Percentiles rank a stretch among this genome's conserved stretches.
phyloP scores from a whole-genome alignment of 2,888 invertebrate species.

The Drosophila anomelani region DNA sequence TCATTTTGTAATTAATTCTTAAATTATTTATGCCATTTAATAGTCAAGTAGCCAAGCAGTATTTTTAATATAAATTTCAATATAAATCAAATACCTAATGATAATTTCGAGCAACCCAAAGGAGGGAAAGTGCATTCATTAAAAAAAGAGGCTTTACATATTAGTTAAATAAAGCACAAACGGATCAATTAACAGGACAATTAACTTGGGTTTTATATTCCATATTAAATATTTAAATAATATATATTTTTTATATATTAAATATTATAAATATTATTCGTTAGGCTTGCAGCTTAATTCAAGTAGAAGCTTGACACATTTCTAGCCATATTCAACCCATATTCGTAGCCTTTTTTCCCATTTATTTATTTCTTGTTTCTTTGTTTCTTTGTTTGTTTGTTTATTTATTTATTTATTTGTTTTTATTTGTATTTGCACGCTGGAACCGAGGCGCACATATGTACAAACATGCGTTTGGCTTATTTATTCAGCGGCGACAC shows the following conservation, averaged over 20 bases:
- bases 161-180: not conserved
- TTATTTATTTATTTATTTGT: constrained; percentile 53
- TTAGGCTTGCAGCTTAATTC: constrained; percentile 7
- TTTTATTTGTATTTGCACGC: constrained; percentile 57
- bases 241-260: not conserved
- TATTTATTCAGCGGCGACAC: constrained; percentile 58
- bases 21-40: not conserved
- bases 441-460: constrained; percentile 39
- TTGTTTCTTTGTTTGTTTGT: constrained; percentile 54
- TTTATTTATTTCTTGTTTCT: constrained; percentile 59
- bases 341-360: constrained; percentile 39
- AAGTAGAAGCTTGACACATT: constrained; percentile 16
- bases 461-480: constrained; percentile 7
- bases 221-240: not conserved
- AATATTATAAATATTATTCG: not conserved
- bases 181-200: constrained; percentile 24
- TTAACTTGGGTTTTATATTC: not conserved
- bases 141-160: not conserved
- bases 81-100: not conserved
- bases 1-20: not conserved
- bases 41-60: not conserved
- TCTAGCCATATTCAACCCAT: constrained; percentile 8
- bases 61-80: not conserved
- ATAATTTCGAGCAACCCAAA: not conserved
- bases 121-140: not conserved